Evolutionary conservation across 2,888 invertebrate species (phyloP), one percentile per base, ranked within the genome.

Genomic region (Drosophila lacicola): DNA sequence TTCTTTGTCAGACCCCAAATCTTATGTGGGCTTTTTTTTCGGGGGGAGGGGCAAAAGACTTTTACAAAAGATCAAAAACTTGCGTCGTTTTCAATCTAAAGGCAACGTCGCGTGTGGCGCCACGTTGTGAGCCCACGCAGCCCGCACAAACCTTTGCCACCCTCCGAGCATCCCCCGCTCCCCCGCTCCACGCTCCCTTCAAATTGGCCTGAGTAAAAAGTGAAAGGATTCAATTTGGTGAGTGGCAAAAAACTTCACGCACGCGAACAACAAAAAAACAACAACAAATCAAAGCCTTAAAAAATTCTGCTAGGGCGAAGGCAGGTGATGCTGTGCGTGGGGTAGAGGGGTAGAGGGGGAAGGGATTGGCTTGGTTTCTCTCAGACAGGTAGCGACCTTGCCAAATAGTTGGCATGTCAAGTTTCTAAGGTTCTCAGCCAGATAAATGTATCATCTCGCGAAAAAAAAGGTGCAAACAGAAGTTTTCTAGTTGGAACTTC

Each of bases 211-310:
- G 47, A 47, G 51, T 42, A 42, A 66, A 81, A 82, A 88, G 75
- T 53, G 81, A 88, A 85, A 82, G 85, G 85, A 85, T 85, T 85
- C 80, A 82, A 89, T 88, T 88, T 84, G 45, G 19, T 60, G 58
- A 55, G 47, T 61, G 58, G 45, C 25, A 63, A 67, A 65, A 34
- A 77, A 69, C 69, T 73, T 60, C 33, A 64, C 67, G 65, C 61
- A 74, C 65, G 51, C 51, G 70, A 69, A 36, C 65, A 67, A 42
- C 64, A 68, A 41, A 50, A 67, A 65, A 86, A 87, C 64, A 66
- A 46, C 69, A 68, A 65, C 66, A 89, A 89, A 88, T 82, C 86
- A 82, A 86, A 88, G 80, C 56, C 83, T 81, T 81, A 83, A 68
- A 80, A 72, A 66, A 39, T 10, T 42, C 11, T 5, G 10, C 3